Evolutionary conservation across 2,888 invertebrate species (phyloP).

Genomic region (Oscheius sp.): DNA sequence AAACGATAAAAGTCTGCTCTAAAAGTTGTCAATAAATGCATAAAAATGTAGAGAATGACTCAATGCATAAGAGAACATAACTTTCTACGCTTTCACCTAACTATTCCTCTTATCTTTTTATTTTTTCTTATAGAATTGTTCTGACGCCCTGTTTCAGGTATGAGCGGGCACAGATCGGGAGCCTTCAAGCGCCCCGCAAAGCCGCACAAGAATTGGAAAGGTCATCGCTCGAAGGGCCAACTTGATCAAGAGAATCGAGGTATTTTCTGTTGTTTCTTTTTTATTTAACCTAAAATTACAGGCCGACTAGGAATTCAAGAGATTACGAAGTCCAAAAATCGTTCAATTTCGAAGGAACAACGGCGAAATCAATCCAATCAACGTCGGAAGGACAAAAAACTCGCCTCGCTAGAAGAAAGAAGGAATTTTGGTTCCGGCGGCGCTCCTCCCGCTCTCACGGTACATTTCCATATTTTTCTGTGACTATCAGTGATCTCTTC

Average conservation of each 20-base stretch:
- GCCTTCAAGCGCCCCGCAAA: slow-evolving; percentile 92
- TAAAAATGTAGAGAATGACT: too few relatives aligned
- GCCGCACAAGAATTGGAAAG: slow-evolving; percentile 86
- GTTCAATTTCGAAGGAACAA: slow-evolving; percentile 53
- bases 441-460: slow-evolving; percentile 48
- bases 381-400: slow-evolving; percentile 43
- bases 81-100: too few relatives aligned
- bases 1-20: background rate
- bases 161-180: slow-evolving; percentile 83
- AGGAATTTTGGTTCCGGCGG: slow-evolving; percentile 20
- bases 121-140: background rate
- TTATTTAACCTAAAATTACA: background rate
- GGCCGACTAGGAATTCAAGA: slow-evolving; percentile 30
- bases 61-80: too few relatives aligned
- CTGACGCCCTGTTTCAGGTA: slow-evolving; percentile 12
- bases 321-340: slow-evolving; percentile 34
- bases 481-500: slow-evolving; percentile 30
- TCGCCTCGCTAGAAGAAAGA: slow-evolving; percentile 7
- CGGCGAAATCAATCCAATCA: slow-evolving; percentile 55
- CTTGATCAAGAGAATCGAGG: slow-evolving; percentile 68
- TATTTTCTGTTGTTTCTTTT: slow-evolving; percentile 12
- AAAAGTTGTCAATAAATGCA: too few relatives aligned
- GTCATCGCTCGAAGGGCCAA: slow-evolving; percentile 90
- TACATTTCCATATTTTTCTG: slow-evolving; percentile 10
- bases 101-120: too few relatives aligned